Percentiles rank a stretch among this genome's conserved stretches.
These are phyloP conservation scores for Leistus spinibarbis DNA, from an alignment of 2,888 invertebrate genomes.

Conservation along the genomic window DNA sequence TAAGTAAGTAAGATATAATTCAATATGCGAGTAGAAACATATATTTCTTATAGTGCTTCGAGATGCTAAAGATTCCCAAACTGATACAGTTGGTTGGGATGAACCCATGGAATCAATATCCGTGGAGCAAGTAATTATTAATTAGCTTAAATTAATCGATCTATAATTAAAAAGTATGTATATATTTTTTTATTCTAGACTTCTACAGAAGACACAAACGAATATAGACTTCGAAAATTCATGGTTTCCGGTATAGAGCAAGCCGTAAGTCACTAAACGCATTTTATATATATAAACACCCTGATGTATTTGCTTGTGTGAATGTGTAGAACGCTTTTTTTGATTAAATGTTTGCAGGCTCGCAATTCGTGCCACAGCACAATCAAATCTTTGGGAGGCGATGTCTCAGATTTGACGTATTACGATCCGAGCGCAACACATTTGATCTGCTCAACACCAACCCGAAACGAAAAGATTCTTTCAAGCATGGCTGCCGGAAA, in stretches of 20 bases:
- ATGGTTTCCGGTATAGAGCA: constrained; percentile 18
- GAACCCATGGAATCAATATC: constrained; percentile 58
- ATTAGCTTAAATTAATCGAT: neutral
- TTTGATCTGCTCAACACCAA: constrained; percentile 74
- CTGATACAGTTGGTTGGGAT: constrained; percentile 76
- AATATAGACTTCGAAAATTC: constrained; percentile 16
- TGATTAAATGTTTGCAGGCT: neutral
- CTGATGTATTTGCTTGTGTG: neutral
- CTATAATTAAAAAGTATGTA: neutral
- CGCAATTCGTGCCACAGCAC: constrained; percentile 3
- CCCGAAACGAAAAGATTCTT: constrained; percentile 86
- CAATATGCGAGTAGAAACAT: neutral
- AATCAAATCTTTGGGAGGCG: constrained; percentile 61
- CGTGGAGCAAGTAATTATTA: constrained; percentile 9
- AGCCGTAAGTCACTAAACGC: neutral
- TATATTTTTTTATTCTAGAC: neutral
- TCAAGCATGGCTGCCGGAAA: constrained; percentile 86
- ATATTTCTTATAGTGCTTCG: neutral
- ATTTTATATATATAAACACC: neutral
- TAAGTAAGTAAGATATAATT: constrained; percentile 6
- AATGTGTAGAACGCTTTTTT: neutral
- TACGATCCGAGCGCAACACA: constrained; percentile 75
- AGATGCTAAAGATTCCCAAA: constrained; percentile 59
- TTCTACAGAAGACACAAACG: neutral
- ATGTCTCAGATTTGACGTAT: constrained; percentile 60